These are phyloP conservation scores for Pantelozetes paolii DNA, from an alignment of 2,888 invertebrate genomes.

Conservation along the genomic window DNA sequence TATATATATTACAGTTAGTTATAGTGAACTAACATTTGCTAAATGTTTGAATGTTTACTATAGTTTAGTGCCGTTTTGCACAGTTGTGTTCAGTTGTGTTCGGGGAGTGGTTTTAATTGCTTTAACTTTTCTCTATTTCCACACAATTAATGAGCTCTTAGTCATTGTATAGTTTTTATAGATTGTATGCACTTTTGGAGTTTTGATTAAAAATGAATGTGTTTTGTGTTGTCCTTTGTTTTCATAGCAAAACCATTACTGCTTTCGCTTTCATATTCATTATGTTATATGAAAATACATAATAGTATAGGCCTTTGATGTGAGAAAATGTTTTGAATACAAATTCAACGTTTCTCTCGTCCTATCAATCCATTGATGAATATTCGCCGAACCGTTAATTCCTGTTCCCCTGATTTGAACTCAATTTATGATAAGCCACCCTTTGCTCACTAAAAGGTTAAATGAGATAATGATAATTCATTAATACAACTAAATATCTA, in stretches of 20 bases:
- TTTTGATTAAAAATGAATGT: slow-evolving; percentile 34
- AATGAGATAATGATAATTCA: slow-evolving; percentile 20
- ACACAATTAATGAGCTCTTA: slow-evolving; percentile 36
- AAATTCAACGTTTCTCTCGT: not conserved
- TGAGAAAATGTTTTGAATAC: slow-evolving; percentile 25
- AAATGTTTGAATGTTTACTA: slow-evolving; percentile 25
- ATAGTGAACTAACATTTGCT: slow-evolving; percentile 17
- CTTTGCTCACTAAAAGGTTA: not conserved
- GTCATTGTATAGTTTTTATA: slow-evolving; percentile 31
- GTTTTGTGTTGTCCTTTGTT: slow-evolving; percentile 29
- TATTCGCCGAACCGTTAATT: slow-evolving; percentile 14
- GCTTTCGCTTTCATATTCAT: too few relatives aligned
- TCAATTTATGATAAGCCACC: not conserved
- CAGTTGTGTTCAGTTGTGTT: not conserved
- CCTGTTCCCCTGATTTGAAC: slow-evolving; percentile 4
- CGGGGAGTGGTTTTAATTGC: slow-evolving; percentile 35
- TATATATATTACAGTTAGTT: not conserved
- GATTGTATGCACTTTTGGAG: slow-evolving; percentile 3
- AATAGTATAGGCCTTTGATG: not conserved
- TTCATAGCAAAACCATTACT: slow-evolving; percentile 6
- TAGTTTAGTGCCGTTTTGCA: too few relatives aligned
- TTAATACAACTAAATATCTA: slow-evolving; percentile 20
- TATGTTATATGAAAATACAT: too few relatives aligned
- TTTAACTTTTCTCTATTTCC: slow-evolving; percentile 22
- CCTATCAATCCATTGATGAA: slow-evolving; percentile 27